phyloP scores from a whole-genome alignment of 2,888 invertebrate species.

The Phlogophora meticulosa region DNA sequence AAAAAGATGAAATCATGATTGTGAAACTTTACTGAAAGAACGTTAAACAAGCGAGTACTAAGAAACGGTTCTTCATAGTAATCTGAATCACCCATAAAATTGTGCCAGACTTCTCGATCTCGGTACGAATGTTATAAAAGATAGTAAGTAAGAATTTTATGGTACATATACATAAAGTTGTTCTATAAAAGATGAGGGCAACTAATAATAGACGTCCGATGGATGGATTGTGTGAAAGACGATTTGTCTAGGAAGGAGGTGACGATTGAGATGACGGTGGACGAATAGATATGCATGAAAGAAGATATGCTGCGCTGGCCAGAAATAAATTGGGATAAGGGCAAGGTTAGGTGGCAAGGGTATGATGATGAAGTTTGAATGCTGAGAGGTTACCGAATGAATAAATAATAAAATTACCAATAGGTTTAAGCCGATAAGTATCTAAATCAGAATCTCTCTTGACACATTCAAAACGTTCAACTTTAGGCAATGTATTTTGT shows the following conservation, averaged over 20 bases:
- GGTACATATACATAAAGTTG: slow-evolving; percentile 1
- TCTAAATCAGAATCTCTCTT: no score
- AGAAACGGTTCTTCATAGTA: slow-evolving; percentile 2
- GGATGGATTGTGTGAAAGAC: no score
- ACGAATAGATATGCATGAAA: no score
- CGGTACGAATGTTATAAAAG: slow-evolving; percentile 1
- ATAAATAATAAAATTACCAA: no score
- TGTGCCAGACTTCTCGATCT: slow-evolving; percentile 12
- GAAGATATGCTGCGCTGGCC: no score
- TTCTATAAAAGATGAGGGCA: neutral
- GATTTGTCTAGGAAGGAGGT: no score
- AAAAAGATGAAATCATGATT: neutral
- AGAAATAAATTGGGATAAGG: no score
- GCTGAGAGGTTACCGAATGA: neutral
- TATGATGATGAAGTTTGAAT: slow-evolving; percentile 1
- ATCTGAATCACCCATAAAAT: slow-evolving; percentile 33
- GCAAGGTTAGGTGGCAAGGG: no score
- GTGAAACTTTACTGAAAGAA: neutral
- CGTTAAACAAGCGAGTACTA: neutral
- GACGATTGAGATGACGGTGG: no score
- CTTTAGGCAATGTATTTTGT: no score
- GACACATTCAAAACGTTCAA: no score
- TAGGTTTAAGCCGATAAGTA: no score
- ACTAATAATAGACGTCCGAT: slow-evolving; percentile 30
- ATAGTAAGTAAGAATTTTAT: slow-evolving; percentile 15